Conservation (phyloP, 2,888 invertebrate genomes). For the Podotricha telesiphe region DNA sequence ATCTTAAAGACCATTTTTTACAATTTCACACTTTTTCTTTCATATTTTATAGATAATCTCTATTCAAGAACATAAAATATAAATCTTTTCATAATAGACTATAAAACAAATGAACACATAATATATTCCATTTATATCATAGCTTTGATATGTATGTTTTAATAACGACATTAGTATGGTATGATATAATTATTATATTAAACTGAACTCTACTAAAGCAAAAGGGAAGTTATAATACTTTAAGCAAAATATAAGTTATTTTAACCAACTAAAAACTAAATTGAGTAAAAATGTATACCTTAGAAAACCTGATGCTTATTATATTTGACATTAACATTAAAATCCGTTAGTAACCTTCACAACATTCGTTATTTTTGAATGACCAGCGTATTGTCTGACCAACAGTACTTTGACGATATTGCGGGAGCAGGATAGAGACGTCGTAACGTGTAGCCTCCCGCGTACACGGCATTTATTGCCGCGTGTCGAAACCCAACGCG, state of each 20-base stretch:
- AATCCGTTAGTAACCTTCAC: conserved; percentile 30
- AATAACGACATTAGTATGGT: no score
- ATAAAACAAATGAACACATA: no score
- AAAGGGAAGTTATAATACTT: background rate
- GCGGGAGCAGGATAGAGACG: conserved; percentile 59
- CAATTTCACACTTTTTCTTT: no score
- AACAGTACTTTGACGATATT: conserved; percentile 50
- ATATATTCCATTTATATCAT: no score
- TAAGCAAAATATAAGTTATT: background rate
- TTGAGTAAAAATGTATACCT: background rate
- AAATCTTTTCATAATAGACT: no score
- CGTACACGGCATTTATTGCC: conserved; percentile 70
- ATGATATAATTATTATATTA: no score
- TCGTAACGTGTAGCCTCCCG: conserved; percentile 61
- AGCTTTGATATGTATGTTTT: no score
- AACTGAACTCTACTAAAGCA: no score
- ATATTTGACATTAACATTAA: conserved; percentile 31
- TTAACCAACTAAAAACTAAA: background rate
- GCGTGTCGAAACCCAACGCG: conserved; percentile 60
- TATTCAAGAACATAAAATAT: no score
- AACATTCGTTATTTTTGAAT: conserved; percentile 55
- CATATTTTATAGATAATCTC: no score
- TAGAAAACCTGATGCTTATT: background rate
- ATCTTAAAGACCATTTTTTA: no score
- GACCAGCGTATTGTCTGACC: conserved; percentile 61